Conservation (phyloP, 37 sponge, comb jelly and placozoan genomes). For the Ianthella basta region DNA sequence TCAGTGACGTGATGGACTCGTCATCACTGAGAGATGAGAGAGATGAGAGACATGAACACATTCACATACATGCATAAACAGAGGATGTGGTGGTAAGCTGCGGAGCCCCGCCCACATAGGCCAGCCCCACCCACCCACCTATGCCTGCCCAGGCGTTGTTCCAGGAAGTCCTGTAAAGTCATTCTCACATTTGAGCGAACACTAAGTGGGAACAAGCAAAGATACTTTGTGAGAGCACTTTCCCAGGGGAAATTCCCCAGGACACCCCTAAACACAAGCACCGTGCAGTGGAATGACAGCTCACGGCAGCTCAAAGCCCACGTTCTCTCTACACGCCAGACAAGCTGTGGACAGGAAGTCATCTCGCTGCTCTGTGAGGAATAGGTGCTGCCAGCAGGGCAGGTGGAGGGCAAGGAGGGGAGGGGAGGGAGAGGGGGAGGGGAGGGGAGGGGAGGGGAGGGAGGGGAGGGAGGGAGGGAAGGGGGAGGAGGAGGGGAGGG, state of each 20-base stretch:
- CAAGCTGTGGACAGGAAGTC: slow-evolving; percentile 65
- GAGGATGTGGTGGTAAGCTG: background rate
- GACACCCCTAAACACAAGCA: too few species aligned
- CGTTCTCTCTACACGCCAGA: slow-evolving; percentile 35
- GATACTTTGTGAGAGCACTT: slow-evolving; percentile 2
- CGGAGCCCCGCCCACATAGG: background rate
- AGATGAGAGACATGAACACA: too few species aligned
- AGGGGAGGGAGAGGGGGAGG: background rate
- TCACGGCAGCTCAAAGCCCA: slow-evolving; percentile 76
- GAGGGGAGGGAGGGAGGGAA: background rate
- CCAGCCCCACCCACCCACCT: slow-evolving; percentile 41
- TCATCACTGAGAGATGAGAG: slow-evolving; percentile 75
- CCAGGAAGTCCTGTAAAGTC: slow-evolving; percentile 54
- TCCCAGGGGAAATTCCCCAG: too few species aligned
- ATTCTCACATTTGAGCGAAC: slow-evolving; percentile 60
- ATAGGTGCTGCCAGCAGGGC: slow-evolving; percentile 77
- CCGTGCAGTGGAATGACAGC: background rate
- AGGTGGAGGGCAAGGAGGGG: background rate
- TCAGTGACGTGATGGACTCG: slow-evolving; percentile 91
- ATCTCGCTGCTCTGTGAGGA: slow-evolving; percentile 75
- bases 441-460: background rate
- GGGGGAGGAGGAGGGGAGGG: background rate
- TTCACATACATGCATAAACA: background rate
- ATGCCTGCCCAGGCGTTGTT: slow-evolving; percentile 74
- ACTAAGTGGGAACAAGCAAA: slow-evolving; percentile 28